Evolutionary conservation across 2,113 vertebrate genomes (phyloP), one percentile per base, ranked within the genome.

Genomic region (Callospermophilus lateralis): DNA sequence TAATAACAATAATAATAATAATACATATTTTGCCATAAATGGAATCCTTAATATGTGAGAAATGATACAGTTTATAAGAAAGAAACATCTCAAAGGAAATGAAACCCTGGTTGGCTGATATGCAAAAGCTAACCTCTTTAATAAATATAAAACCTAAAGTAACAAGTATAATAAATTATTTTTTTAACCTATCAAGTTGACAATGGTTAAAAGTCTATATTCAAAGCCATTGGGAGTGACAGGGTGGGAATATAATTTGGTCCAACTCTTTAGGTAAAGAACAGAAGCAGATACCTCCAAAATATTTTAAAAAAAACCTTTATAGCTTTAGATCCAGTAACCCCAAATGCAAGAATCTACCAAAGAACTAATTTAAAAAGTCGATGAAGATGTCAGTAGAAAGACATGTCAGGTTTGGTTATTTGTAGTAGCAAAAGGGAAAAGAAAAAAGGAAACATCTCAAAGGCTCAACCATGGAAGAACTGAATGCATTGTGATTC

Each of bases 131-230:
- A 90, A 79, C 51, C 42, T 90, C 55, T 77, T 58, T 84, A 76
- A 48, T 37, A 95, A 89, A 94, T 88, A 79, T 70, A 63, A 93
- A 88, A 90, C 61, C 81, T 30, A 86, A 80, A 90, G 48, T 70
- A 92, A 65, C 55, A 87, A 51, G 3, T 37, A 3, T 4, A 58
- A 48, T 73, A 34, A 63, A 63, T 86, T 89, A 79, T 53, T 53
- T 94, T 97, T 78, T 97, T 45, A 45, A 93, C 74, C 68, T 76
- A 34, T 80, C 68, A 87, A 89, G 45, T 74, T 89, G 70, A 87
- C 22, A 61, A 11, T 73, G 30, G 92, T 84, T 92, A 93, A 84
- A 92, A 91, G 77, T 3, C 53, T 68, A 45, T 77, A 39, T 5
- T 70, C 11, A 39, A 1, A 61, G 32, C 15, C 17, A 58, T 15